These are phyloP conservation scores for Clarias magur DNA, from an alignment of 2,113 vertebrate genomes.

Conservation along the genomic window DNA sequence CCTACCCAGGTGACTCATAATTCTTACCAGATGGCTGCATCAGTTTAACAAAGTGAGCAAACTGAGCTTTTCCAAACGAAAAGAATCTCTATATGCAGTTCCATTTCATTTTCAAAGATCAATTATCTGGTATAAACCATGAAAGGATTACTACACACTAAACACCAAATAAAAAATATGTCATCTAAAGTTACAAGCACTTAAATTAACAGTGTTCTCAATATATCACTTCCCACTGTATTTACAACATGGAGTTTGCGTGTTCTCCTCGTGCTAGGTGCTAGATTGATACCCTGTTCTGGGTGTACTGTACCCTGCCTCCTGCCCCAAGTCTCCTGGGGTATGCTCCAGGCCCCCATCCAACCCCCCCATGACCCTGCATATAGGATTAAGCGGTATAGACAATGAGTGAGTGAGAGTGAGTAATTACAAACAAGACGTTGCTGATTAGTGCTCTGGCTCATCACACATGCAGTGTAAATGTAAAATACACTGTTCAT, in stretches of 20 bases:
- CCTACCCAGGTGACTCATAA: slow-evolving; percentile 30
- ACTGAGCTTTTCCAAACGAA: background rate
- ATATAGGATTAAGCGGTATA: no score
- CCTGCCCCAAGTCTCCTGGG: no score
- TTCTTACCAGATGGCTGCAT: slow-evolving; percentile 39
- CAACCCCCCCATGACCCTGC: no score
- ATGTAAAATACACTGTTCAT: slow-evolving; percentile 19
- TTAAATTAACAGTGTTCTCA: background rate
- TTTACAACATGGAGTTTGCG: no score
- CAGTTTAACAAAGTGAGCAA: slow-evolving; percentile 14
- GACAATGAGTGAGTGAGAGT: no score
- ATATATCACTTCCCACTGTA: background rate
- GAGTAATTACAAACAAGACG: background rate
- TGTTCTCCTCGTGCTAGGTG: no score
- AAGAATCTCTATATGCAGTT: background rate
- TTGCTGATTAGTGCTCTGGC: background rate
- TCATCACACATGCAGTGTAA: background rate
- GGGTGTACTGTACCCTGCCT: no score
- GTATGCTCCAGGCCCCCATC: no score
- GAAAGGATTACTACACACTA: background rate
- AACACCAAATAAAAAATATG: background rate
- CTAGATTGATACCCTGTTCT: no score
- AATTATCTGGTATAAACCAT: background rate
- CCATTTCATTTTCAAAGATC: background rate
- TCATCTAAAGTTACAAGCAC: background rate